These are phyloP conservation scores for Gavialis gangeticus DNA, from an alignment of 2,113 vertebrate species.

Conservation along the genomic window DNA sequence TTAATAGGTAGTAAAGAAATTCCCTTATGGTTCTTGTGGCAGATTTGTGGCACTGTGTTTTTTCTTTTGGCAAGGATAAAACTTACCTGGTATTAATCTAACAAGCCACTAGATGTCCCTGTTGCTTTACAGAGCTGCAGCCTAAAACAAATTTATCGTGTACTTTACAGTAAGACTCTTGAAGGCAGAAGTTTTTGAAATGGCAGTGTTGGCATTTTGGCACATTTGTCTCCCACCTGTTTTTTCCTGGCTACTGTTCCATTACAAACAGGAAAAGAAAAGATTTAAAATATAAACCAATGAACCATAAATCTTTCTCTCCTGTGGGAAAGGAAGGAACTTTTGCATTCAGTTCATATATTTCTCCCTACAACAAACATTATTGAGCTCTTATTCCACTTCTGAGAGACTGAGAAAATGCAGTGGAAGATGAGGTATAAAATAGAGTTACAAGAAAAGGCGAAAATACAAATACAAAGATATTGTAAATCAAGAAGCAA, in stretches of 20 bases:
- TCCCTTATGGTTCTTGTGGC: background rate
- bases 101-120: background rate
- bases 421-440: too few species aligned
- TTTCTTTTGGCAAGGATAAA: background rate
- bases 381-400: too few species aligned
- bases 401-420: too few species aligned
- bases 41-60: background rate
- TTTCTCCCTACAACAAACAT: too few species aligned
- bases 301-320: too few species aligned
- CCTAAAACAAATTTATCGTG: background rate
- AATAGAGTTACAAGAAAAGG: too few species aligned
- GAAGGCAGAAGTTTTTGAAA: background rate
- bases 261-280: too few species aligned
- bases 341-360: too few species aligned
- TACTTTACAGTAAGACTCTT: fast-evolving
- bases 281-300: too few species aligned
- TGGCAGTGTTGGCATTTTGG: background rate
- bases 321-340: too few species aligned
- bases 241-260: background rate
- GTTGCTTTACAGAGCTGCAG: background rate
- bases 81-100: background rate
- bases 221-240: fast-evolving
- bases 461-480: too few species aligned
- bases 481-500: too few species aligned
- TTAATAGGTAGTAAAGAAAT: background rate